These are phyloP conservation scores for Polydrusus tereticollis DNA, from an alignment of 2,888 invertebrate species.

Conservation along the genomic window DNA sequence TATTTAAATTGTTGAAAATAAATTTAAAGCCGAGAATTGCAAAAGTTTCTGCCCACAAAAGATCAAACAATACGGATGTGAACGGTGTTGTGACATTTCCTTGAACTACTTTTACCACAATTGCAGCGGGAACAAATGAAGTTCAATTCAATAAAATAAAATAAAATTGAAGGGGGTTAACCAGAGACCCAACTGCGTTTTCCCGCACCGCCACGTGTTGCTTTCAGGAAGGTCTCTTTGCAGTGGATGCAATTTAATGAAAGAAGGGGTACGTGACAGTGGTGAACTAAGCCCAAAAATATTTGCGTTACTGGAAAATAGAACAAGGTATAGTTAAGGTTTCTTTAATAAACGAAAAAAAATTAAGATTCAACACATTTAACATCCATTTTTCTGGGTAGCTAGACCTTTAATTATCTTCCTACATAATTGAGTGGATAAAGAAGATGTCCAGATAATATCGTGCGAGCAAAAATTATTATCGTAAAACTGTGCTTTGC, in stretches of 20 bases:
- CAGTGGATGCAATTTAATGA: not conserved
- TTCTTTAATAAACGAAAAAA: too few relatives aligned
- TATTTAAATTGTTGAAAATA: not conserved
- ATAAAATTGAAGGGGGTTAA: slow-evolving; percentile 1
- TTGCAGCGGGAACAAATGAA: slow-evolving; percentile 1
- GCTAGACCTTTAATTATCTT: too few relatives aligned
- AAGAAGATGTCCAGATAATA: too few relatives aligned
- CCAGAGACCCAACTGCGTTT: not conserved
- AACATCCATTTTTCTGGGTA: too few relatives aligned
- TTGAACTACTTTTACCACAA: slow-evolving; percentile 12
- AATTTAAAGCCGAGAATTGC: too few relatives aligned
- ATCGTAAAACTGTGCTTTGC: too few relatives aligned
- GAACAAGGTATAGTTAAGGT: too few relatives aligned
- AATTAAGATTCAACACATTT: too few relatives aligned
- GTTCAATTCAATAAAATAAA: slow-evolving; percentile 28
- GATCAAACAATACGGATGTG: slow-evolving; percentile 10
- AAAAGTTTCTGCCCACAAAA: not conserved
- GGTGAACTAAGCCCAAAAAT: not conserved
- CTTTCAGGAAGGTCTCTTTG: not conserved
- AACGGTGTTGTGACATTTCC: slow-evolving; percentile 24
- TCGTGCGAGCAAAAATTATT: too few relatives aligned
- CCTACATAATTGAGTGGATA: too few relatives aligned
- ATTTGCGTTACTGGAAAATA: too few relatives aligned
- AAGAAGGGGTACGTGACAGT: not conserved
- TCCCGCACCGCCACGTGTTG: slow-evolving; percentile 3